phyloP scores from a whole-genome alignment of 2,113 vertebrate species.

The Alces alces region DNA sequence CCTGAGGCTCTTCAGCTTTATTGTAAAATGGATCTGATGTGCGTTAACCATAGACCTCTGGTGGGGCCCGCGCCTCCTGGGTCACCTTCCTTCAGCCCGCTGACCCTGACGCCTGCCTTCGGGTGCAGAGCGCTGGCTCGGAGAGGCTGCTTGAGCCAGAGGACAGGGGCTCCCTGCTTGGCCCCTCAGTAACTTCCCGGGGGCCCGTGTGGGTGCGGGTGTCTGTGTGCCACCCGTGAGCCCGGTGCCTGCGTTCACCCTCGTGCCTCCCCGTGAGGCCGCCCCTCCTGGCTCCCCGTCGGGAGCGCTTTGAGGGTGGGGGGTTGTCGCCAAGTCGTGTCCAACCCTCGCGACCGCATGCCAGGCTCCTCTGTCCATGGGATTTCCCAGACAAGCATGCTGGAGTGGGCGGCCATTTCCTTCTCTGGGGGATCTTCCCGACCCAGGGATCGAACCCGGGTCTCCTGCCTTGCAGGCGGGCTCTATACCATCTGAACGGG shows the following conservation, averaged over 20 bases:
- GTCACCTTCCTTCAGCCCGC: neutral
- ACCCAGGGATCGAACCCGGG: neutral
- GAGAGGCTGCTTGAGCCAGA: neutral
- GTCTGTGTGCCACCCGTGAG: accelerated
- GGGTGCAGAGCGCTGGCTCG: accelerated
- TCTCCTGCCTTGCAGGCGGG: neutral
- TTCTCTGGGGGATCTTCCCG: neutral
- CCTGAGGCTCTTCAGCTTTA: neutral
- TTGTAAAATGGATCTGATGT: neutral
- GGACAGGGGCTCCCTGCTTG: too few species aligned
- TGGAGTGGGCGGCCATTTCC: neutral
- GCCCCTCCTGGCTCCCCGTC: neutral
- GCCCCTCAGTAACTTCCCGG: accelerated
- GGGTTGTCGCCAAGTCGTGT: neutral
- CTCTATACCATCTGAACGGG: neutral
- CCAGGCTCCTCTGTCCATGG: neutral
- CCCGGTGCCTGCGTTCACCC: neutral
- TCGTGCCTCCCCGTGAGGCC: neutral
- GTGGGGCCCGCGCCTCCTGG: neutral
- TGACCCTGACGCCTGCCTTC: neutral
- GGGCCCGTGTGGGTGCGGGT: accelerated
- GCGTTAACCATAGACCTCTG: neutral
- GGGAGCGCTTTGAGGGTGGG: accelerated
- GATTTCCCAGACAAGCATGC: neutral
- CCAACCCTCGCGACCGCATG: accelerated